These are phyloP conservation scores for Edolisoma coerulescens DNA, from an alignment of 2,113 vertebrate genomes.

Conservation along the genomic window DNA sequence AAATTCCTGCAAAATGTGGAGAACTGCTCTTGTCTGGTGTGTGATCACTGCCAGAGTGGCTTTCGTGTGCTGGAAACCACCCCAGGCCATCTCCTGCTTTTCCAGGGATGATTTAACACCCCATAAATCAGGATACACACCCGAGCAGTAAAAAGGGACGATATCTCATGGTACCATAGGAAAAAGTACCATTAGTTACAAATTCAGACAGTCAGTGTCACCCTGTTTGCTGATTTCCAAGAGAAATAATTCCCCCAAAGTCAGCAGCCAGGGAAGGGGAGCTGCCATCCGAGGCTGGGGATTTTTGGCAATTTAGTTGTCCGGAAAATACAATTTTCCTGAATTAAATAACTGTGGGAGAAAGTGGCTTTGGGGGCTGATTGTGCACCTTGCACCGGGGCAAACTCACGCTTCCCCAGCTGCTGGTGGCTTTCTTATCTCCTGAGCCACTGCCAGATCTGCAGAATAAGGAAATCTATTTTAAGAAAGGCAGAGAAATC, in stretches of 20 bases:
- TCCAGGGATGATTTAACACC: background rate
- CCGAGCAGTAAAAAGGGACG: accelerated
- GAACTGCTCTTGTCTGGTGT: accelerated
- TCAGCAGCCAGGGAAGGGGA: background rate
- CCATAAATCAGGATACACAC: background rate
- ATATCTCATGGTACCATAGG: background rate
- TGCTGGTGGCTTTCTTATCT: background rate
- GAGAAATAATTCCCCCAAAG: background rate
- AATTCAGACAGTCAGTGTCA: background rate
- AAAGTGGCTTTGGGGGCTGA: background rate
- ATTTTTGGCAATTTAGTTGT: background rate
- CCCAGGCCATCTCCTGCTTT: background rate
- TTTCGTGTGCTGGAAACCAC: background rate
- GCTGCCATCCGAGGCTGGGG: background rate
- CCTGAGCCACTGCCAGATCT: background rate
- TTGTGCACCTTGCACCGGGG: background rate
- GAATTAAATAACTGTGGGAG: background rate
- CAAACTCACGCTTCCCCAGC: background rate
- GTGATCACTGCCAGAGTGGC: background rate
- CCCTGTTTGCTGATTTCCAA: background rate
- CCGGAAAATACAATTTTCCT: background rate
- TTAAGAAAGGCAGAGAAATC: background rate
- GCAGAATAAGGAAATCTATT: background rate
- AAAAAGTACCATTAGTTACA: background rate
- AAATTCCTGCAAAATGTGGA: accelerated